A percentile compares a stretch with the other conserved stretches of the same genome.
These are phyloP conservation scores for Hydrozoanthus gracilis DNA, from an alignment of 92 coral and sea anemone species.

Conservation along the genomic window DNA sequence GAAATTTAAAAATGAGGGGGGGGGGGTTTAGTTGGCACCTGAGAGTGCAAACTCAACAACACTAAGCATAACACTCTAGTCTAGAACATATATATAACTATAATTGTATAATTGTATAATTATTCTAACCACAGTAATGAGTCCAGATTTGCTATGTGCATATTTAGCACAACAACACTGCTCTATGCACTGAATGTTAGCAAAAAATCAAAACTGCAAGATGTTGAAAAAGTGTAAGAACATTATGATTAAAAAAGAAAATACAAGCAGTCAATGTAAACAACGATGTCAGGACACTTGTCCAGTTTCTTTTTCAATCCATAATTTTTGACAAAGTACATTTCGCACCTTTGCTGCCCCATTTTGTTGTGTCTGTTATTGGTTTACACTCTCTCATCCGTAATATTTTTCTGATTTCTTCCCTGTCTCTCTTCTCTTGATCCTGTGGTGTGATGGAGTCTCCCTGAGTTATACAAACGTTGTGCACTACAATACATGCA, in stretches of 20 bases:
- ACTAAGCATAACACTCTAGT: neutral
- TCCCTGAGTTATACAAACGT: conserved; percentile 24
- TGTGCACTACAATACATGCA: conserved; percentile 43
- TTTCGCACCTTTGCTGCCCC: conserved; percentile 19
- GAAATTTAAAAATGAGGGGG: too few species aligned
- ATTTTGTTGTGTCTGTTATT: conserved; percentile 17
- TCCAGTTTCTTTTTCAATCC: conserved; percentile 33
- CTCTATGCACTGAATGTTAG: conserved; percentile 14
- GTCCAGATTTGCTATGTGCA: conserved; percentile 22
- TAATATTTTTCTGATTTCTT: conserved; percentile 24
- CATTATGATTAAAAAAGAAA: conserved; percentile 15
- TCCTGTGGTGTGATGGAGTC: conserved; percentile 25
- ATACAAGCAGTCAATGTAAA: conserved; percentile 24
- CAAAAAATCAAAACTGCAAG: neutral
- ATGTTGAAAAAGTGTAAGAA: conserved; percentile 27
- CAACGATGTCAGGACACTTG: conserved; percentile 20
- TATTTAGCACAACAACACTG: conserved; percentile 25
- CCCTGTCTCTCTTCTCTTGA: conserved; percentile 28
- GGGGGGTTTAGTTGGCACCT: too few species aligned
- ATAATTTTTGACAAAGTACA: conserved; percentile 23
- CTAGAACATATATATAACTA: too few species aligned
- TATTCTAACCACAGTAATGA: conserved; percentile 15
- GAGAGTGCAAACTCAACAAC: neutral
- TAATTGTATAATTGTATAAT: too few species aligned
- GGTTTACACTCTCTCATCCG: conserved; percentile 23